phyloP scores from a whole-genome alignment of 2,113 vertebrate genomes.

The Glaucidium brasilianum region DNA sequence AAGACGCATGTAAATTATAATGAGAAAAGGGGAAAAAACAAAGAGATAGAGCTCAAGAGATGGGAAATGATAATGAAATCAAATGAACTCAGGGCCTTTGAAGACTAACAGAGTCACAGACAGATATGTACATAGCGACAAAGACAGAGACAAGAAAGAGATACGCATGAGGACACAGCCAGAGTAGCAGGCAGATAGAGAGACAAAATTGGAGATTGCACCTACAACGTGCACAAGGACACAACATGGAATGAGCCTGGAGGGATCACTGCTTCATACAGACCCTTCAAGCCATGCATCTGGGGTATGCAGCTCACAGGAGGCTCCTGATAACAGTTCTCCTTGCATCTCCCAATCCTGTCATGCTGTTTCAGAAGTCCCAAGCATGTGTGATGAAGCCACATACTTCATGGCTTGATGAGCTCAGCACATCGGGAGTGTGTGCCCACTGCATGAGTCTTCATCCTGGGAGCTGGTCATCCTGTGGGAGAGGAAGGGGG shows the following conservation, averaged over 20 bases:
- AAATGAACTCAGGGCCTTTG: conserved; percentile 48
- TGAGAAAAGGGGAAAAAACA: conserved; percentile 65
- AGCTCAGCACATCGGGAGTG: rapidly evolving
- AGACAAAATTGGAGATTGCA: not conserved
- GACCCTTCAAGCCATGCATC: not conserved
- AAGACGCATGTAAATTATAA: conserved; percentile 56
- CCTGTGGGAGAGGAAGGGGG: not conserved
- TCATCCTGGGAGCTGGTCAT: too few species aligned
- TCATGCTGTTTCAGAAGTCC: not conserved
- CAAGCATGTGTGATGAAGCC: not conserved
- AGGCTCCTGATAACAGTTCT: not conserved
- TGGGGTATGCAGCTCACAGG: not conserved
- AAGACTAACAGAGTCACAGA: conserved; percentile 28
- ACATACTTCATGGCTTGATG: too few species aligned
- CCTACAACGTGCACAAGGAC: not conserved
- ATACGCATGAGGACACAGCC: not conserved
- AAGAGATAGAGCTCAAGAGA: conserved; percentile 49
- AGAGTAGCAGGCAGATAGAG: not conserved
- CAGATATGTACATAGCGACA: conserved; percentile 2
- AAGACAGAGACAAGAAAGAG: not conserved
- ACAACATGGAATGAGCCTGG: not conserved
- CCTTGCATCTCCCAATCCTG: not conserved
- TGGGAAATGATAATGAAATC: conserved; percentile 60
- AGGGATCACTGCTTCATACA: not conserved
- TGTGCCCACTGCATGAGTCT: not conserved